Percentiles rank a stretch among this genome's conserved stretches.
Conservation (phyloP, 2,888 invertebrate species). For the Junonia oenone region DNA sequence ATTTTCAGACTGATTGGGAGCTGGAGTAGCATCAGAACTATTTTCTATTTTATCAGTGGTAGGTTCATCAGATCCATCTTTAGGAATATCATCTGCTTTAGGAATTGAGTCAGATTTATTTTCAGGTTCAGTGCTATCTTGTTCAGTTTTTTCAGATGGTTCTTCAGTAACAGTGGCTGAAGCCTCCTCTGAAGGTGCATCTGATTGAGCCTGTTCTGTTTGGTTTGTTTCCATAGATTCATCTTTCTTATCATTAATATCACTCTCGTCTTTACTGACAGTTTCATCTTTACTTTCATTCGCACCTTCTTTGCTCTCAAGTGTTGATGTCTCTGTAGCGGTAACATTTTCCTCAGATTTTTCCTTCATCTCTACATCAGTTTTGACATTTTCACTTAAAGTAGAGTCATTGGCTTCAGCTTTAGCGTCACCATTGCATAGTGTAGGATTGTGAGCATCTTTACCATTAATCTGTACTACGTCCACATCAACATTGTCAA, state of each 20-base stretch:
- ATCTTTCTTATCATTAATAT: neutral
- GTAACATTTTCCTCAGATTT: neutral
- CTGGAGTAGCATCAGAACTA: neutral
- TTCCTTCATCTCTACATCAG: constrained; percentile 17
- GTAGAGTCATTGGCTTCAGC: constrained; percentile 2
- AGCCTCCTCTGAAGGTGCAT: constrained; percentile 7
- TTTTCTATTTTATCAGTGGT: constrained; percentile 8
- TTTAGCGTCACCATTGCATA: constrained; percentile 14
- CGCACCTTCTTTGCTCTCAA: constrained; percentile 13
- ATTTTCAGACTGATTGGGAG: neutral
- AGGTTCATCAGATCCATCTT: neutral
- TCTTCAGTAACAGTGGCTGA: constrained; percentile 4
- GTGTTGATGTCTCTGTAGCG: neutral
- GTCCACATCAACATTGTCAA: constrained; percentile 46
- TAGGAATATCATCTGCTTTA: neutral
- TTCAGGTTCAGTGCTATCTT: constrained; percentile 1
- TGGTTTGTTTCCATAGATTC: constrained; percentile 5
- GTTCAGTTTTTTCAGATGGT: constrained; percentile 11
- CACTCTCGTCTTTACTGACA: neutral
- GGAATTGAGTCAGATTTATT: neutral
- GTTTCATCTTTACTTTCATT: neutral
- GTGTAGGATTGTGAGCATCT: constrained; percentile 26
- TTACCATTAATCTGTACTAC: constrained; percentile 27
- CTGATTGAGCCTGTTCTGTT: neutral
- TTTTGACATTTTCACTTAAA: constrained; percentile 17